Base-by-base conservation (phyloP, 2,888 invertebrate genomes). In the Caenorhabditis panamensis region DNA sequence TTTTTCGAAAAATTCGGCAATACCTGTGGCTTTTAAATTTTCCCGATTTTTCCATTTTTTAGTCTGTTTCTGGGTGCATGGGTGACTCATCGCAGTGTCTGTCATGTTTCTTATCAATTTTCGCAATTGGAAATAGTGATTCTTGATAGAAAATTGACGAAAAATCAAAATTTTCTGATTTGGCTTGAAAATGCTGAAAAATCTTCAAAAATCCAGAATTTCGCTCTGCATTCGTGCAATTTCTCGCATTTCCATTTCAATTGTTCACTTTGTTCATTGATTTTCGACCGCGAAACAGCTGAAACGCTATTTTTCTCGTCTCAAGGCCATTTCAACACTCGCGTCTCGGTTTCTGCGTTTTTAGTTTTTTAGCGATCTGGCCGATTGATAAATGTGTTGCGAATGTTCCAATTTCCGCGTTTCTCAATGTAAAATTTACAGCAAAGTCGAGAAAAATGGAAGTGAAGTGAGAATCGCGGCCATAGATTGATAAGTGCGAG, bases 321-420 rank as follows among this genome's bases (percentile, higher is more conserved):
- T 24, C 18, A 44, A 18, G 47, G 16, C 58, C 66, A 24, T 24
- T 41, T 53, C 13, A 6, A 13, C 13, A 41, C n/a, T n/a, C n/a
- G n/a, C n/a, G n/a, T 61, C 58, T 37, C 31, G 26, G 47, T 49
- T 28, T 20, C 63, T 22, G 9, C 11, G 22, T 37, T 47, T 22
- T 51, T 37, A 22, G 20, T 9, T 36, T 36, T 54, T 26, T 41
- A 0, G 37, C 59, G 59, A 59, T 51, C 59, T 16, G 58, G 18
- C 26, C 54, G 37, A 68, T 59, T 59, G 68, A 68, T 68, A 59
- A 31, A 18, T 2, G 20, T 20, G 1, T 31, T 22, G 18, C 22
- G 28, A 37, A 51, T 37, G 18, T 13, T 2, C n/a, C n/a, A 11
- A 18, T 47, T 58, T 56, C 26, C 47, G 8, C 66, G 16, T 41